A percentile compares a stretch with the other conserved stretches of the same genome.
These are phyloP conservation scores for Lates calcarifer DNA, from an alignment of 2,113 vertebrate species.

Conservation along the genomic window DNA sequence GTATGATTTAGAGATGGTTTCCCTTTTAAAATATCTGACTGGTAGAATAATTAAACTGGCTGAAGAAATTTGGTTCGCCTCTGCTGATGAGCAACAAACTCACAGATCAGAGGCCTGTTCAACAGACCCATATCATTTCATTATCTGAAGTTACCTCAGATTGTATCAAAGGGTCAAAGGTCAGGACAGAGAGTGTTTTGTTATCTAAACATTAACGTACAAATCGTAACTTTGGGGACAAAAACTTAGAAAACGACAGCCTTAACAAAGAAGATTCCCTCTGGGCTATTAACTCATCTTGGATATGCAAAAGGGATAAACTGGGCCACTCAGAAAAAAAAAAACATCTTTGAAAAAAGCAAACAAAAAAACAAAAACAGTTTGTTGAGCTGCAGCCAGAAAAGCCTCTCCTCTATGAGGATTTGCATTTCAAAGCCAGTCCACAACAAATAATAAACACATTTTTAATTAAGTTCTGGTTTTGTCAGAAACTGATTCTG, in stretches of 20 bases:
- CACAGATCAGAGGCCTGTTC: neutral
- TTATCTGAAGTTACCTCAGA: no score
- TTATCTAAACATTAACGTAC: slow-evolving; percentile 45
- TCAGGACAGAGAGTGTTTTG: slow-evolving; percentile 16
- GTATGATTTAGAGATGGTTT: neutral
- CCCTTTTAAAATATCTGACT: slow-evolving; percentile 4
- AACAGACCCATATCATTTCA: no score
- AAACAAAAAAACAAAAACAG: slow-evolving; percentile 52
- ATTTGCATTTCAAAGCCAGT: slow-evolving; percentile 82
- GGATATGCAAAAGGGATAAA: slow-evolving; percentile 74
- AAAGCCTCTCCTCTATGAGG: slow-evolving; percentile 47
- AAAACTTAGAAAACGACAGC: slow-evolving; percentile 50
- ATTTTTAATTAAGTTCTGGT: slow-evolving; percentile 80
- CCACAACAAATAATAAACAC: slow-evolving; percentile 76
- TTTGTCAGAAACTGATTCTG: slow-evolving; percentile 76
- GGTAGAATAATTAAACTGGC: slow-evolving; percentile 13
- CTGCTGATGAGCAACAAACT: neutral
- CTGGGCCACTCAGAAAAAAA: slow-evolving; percentile 59
- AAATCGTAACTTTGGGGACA: slow-evolving; percentile 61
- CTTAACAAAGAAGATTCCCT: slow-evolving; percentile 33
- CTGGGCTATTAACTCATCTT: slow-evolving; percentile 52
- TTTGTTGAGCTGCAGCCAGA: slow-evolving; percentile 64
- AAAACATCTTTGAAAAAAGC: slow-evolving; percentile 11
- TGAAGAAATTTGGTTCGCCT: neutral
- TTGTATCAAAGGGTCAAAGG: neutral